These are phyloP conservation scores for Graphium colonna DNA, from an alignment of 2,888 invertebrate species.

Conservation along the genomic window DNA sequence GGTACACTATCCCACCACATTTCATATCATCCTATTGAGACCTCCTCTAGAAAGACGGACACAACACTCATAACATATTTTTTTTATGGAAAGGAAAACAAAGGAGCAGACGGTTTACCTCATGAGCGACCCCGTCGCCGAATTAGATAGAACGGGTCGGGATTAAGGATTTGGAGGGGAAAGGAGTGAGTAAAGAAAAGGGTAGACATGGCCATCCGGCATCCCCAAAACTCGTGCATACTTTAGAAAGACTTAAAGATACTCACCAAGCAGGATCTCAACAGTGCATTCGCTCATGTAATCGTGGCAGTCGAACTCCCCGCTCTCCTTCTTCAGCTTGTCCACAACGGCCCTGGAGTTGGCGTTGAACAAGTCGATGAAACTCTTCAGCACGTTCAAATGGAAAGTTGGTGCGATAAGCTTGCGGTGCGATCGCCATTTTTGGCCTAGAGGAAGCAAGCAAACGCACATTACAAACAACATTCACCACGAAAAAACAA, in stretches of 20 bases:
- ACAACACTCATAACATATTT: no score
- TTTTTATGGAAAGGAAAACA: no score
- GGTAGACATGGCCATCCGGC: no score
- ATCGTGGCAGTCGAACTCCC: conserved; percentile 88
- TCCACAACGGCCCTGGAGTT: conserved; percentile 88
- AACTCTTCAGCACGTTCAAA: conserved; percentile 91
- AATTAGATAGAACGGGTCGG: no score
- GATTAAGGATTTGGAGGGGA: no score
- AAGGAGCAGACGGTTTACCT: no score
- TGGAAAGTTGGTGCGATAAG: conserved; percentile 94
- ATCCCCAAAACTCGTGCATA: no score
- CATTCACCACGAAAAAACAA: background rate
- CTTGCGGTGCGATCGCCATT: conserved; percentile 92
- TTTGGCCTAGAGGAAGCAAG: conserved; percentile 79
- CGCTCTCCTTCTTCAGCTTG: conserved; percentile 84
- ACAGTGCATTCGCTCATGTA: conserved; percentile 93
- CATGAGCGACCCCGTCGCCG: no score
- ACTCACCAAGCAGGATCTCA: conserved; percentile 87
- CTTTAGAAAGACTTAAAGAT: background rate
- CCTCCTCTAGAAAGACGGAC: no score
- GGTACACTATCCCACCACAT: no score
- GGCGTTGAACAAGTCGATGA: conserved; percentile 91
- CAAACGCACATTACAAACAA: background rate
- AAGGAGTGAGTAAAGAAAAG: no score
- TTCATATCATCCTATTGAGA: no score